Evolutionary conservation across 2,888 invertebrate genomes (phyloP).

Genomic region (Platycheirus rosarum): DNA sequence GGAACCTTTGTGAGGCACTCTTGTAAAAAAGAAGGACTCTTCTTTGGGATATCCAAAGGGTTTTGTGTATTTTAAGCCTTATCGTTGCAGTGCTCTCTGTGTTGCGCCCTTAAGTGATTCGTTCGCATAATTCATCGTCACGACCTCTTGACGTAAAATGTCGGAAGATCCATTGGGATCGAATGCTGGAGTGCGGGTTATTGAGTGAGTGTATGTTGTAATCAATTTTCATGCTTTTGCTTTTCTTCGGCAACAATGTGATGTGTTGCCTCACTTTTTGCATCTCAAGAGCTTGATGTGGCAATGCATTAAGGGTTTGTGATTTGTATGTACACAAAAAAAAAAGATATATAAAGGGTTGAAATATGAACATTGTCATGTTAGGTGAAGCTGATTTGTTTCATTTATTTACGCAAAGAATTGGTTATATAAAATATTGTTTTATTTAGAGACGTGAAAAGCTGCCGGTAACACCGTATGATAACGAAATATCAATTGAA

Average conservation of each 20-base stretch:
- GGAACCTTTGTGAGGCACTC: slow-evolving; percentile 31
- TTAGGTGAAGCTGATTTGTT: not conserved
- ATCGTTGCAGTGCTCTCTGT: slow-evolving; percentile 16
- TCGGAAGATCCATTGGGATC: slow-evolving; percentile 48
- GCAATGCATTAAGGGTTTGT: slow-evolving; percentile 13
- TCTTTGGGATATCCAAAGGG: slow-evolving; percentile 54
- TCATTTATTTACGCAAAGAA: not conserved
- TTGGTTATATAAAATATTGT: not conserved
- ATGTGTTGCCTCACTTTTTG: slow-evolving; percentile 47
- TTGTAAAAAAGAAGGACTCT: slow-evolving; percentile 17
- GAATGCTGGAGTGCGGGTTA: slow-evolving; percentile 60
- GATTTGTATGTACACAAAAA: no score
- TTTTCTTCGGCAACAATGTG: slow-evolving; percentile 33
- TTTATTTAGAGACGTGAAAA: no score
- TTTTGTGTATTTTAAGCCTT: slow-evolving; percentile 18
- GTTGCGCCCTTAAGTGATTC: slow-evolving; percentile 54
- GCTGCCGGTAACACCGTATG: no score
- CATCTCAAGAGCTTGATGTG: slow-evolving; percentile 26
- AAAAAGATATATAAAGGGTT: not conserved
- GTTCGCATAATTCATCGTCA: slow-evolving; percentile 69
- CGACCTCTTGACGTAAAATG: slow-evolving; percentile 70
- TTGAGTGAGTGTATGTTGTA: slow-evolving; percentile 68
- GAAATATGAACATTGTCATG: not conserved
- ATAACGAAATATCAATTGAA: no score
- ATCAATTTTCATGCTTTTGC: slow-evolving; percentile 66